phyloP scores from a whole-genome alignment of 2,888 invertebrate genomes.

The Shargacucullia verbasci region DNA sequence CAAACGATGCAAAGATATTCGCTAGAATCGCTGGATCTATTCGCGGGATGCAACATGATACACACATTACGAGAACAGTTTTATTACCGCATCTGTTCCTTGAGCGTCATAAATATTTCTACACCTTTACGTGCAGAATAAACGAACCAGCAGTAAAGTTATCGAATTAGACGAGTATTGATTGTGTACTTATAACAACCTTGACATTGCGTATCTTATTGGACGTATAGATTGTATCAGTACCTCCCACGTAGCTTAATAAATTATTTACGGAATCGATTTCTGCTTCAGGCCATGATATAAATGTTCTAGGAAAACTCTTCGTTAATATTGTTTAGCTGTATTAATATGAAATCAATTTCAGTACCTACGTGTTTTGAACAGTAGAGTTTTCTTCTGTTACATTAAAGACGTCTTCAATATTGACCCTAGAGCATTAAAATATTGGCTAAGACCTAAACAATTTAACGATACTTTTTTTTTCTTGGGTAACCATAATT shows the following conservation, averaged over 20 bases:
- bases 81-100: constrained; percentile 41
- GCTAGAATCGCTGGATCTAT: constrained; percentile 20
- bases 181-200: constrained; percentile 49
- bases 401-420: neutral
- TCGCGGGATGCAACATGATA: constrained; percentile 40
- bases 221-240: constrained; percentile 40
- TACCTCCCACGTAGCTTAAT: constrained; percentile 45
- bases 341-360: constrained; percentile 2
- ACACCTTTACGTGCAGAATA: constrained; percentile 18
- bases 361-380: constrained; percentile 1
- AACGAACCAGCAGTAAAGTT: constrained; percentile 28
- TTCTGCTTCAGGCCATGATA: constrained; percentile 13
- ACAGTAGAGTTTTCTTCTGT: no score
- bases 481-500: no score
- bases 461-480: no score
- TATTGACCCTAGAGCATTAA: neutral
- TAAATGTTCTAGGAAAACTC: neutral
- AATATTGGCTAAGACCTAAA: neutral
- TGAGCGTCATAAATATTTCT: constrained; percentile 38
- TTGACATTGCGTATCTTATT: constrained; percentile 56
- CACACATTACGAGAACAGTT: constrained; percentile 35
- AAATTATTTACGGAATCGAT: constrained; percentile 48
- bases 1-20: constrained; percentile 9
- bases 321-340: constrained; percentile 13
- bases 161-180: constrained; percentile 49